Base-by-base conservation (phyloP, 2,797 vertebrate species). In the Eulemur coronatus region DNA sequence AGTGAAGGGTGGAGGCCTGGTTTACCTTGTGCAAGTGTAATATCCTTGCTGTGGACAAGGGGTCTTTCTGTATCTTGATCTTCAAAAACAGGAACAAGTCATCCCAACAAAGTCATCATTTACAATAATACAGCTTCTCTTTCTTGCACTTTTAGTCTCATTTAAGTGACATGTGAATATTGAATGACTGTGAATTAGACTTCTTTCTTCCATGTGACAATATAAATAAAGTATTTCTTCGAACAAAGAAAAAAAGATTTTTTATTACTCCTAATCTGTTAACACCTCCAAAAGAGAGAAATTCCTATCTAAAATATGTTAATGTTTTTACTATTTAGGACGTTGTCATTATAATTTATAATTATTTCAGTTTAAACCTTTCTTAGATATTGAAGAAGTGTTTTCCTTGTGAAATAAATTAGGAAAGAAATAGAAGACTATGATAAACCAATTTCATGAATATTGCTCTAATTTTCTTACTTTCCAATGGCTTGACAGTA, bases 331-430 rank as follows among this genome's bases (percentile, higher is more conserved):
- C 50, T 41, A 48, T 79, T 78, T 95, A 91, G 41, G 11, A 84
- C 91, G 61, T 70, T 52, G 13, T 73, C 70, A 48, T 91, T 89
- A 46, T 73, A 84, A 93, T 65, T 89, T 84, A 59, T 79, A 80
- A 79, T 30, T 84, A 76, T 80, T 90, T 92, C 22, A 76, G 15
- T 81, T 94, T 35, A 92, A 94, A 50, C 41, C 14, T 87, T 82
- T 55, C 26, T 92, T 95, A 76, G 26, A 55, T 4, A 55, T 30
- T 79, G 24, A 57, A 43, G 10, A 94, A 95, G 11, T 89, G 33
- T 35, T 85, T 93, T 84, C 72, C 38, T 92, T 72, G 52, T 89
- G 26, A 94, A 97, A 87, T 59, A 79, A 89, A 85, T 35, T 35
- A 86, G 38, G 50, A 85, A 89, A 55, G 24, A 75, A 91, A 43